Percentiles rank a stretch among this genome's conserved stretches.
These are phyloP conservation scores for Hydriomena furcata DNA, from an alignment of 2,888 invertebrate genomes.

Conservation along the genomic window DNA sequence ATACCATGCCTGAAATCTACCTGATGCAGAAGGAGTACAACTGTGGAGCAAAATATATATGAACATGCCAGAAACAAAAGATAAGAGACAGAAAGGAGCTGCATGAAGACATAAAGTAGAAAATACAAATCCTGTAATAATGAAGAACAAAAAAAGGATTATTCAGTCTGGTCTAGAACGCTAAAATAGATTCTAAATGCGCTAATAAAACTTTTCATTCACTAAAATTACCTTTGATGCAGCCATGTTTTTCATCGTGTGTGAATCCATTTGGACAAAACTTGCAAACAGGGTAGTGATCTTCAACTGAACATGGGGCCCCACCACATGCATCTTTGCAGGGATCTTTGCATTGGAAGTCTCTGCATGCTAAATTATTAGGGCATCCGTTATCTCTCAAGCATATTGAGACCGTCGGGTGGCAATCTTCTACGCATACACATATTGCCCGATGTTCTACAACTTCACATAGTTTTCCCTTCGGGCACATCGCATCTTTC, in stretches of 20 bases:
- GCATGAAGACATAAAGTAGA: constrained; percentile 78
- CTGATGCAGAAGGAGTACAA: constrained; percentile 75
- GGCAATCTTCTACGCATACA: constrained; percentile 94
- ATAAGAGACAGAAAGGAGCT: constrained; percentile 73
- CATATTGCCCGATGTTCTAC: constrained; percentile 94
- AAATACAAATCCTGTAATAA: constrained; percentile 83
- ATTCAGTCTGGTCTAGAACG: constrained; percentile 73
- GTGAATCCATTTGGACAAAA: constrained; percentile 97
- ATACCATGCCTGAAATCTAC: constrained; percentile 72
- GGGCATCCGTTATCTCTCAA: constrained; percentile 95
- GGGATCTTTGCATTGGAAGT: constrained; percentile 95
- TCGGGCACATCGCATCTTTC: constrained; percentile 87
- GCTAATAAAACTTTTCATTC: constrained; percentile 57
- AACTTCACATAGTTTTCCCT: constrained; percentile 94
- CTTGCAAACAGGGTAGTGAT: constrained; percentile 97
- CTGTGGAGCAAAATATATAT: constrained; percentile 75
- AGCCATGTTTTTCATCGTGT: constrained; percentile 96
- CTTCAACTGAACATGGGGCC: constrained; percentile 96
- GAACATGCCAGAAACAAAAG: constrained; percentile 77
- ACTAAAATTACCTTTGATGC: constrained; percentile 94
- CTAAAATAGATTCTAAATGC: constrained; percentile 66
- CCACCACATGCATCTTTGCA: constrained; percentile 94
- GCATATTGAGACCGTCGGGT: constrained; percentile 93
- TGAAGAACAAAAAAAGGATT: constrained; percentile 77
- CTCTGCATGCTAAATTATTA: constrained; percentile 91